Percentiles rank a stretch among this genome's conserved stretches.
phyloP scores from a whole-genome alignment of 2,113 vertebrate genomes.

The Notothenia rossii region DNA sequence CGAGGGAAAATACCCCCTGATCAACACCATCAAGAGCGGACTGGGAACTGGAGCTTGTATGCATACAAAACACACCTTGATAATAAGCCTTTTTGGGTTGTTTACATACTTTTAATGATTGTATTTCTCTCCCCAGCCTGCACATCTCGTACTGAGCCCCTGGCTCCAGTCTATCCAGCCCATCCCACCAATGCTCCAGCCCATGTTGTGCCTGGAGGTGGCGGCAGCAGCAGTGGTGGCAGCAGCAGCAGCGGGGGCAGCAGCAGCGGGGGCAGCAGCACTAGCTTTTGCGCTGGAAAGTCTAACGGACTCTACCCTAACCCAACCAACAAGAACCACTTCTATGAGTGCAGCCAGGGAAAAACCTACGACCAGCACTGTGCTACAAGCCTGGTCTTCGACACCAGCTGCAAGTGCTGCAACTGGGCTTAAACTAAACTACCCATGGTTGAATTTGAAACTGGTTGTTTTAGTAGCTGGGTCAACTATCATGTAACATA shows the following conservation, averaged over 20 bases:
- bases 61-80: not conserved
- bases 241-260: too few species aligned
- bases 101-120: not conserved
- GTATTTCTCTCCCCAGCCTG: slow-evolving; percentile 68
- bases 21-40: slow-evolving; percentile 76
- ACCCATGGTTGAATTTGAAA: not conserved
- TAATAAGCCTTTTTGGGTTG: not conserved
- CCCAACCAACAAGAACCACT: slow-evolving; percentile 73
- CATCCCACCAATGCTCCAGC: too few species aligned
- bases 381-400: slow-evolving; percentile 70
- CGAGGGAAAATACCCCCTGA: slow-evolving; percentile 80
- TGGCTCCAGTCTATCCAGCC: too few species aligned
- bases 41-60: slow-evolving; percentile 66
- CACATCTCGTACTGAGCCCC: not conserved
- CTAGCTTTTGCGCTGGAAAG: slow-evolving; percentile 83
- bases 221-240: slow-evolving; percentile 6
- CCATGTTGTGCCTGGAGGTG: not conserved
- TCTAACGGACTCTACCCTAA: slow-evolving; percentile 80
- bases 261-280: not conserved
- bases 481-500: slow-evolving; percentile 24
- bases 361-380: slow-evolving; percentile 61
- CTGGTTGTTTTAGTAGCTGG: slow-evolving; percentile 6
- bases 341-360: slow-evolving; percentile 77
- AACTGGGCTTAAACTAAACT: slow-evolving; percentile 81
- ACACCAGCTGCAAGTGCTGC: slow-evolving; percentile 83